These are phyloP conservation scores for Haliclystus octoradiatus DNA, from an alignment of 30 jellyfish, hydroid and myxozoan species.

Conservation along the genomic window DNA sequence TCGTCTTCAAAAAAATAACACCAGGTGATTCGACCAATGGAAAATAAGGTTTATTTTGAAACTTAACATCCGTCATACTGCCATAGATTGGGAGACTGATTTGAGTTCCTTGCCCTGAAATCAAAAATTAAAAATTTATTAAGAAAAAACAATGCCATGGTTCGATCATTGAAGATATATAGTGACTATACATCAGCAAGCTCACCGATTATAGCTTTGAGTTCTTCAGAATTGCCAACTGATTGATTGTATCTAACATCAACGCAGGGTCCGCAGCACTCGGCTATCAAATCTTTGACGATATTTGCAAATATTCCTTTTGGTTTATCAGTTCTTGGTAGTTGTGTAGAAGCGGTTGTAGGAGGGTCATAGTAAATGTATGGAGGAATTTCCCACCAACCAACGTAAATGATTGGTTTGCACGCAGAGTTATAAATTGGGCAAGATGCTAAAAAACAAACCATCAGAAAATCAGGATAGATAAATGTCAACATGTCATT, in stretches of 20 bases:
- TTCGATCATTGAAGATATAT: too few relatives aligned
- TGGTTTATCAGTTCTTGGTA: constrained; percentile 1
- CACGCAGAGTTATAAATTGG: constrained; percentile 3
- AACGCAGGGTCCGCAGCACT: constrained; percentile 87
- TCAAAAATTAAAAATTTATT: too few relatives aligned
- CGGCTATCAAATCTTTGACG: constrained; percentile 33
- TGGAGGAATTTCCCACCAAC: constrained; percentile 88
- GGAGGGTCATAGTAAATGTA: constrained; percentile 23
- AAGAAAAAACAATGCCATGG: too few relatives aligned
- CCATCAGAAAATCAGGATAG: background rate
- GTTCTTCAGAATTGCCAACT: constrained; percentile 59
- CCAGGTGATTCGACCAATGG: constrained; percentile 97
- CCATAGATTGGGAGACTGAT: constrained; percentile 87
- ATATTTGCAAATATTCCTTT: constrained; percentile 54
- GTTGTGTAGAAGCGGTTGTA: background rate
- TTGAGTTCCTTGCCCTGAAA: constrained; percentile 28
- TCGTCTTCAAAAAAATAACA: constrained; percentile 57
- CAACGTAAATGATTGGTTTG: constrained; percentile 22
- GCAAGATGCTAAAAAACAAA: background rate
- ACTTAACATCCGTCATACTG: constrained; percentile 68
- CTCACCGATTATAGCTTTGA: constrained; percentile 77
- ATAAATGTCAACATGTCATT: too few relatives aligned
- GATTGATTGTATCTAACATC: constrained; percentile 35
- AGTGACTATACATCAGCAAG: background rate
- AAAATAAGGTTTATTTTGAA: constrained; percentile 81